Evolutionary conservation across 2,888 invertebrate genomes (phyloP).

Genomic region (Nasonia oneida): DNA sequence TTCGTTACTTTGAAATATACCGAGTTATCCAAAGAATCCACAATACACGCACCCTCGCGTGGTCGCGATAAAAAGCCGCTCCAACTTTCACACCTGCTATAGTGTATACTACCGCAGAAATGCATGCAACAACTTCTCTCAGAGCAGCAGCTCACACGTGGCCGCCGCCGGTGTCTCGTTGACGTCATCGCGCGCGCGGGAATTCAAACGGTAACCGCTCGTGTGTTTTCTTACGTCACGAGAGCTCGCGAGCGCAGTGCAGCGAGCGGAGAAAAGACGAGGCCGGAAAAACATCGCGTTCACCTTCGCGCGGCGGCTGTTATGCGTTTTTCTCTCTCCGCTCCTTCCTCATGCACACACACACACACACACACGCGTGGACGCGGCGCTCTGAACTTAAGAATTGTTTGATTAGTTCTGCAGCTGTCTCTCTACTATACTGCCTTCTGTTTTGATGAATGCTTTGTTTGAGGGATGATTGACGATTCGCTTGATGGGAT

Average conservation of each 20-base stretch:
- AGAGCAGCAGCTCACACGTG: background rate
- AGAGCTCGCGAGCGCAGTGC: background rate
- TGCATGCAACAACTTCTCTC: background rate
- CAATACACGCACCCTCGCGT: background rate
- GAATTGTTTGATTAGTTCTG: conserved; percentile 38
- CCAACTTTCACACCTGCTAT: too few species aligned
- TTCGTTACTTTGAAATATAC: background rate
- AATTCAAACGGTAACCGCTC: conserved; percentile 58
- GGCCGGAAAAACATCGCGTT: conserved; percentile 57
- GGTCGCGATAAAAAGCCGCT: background rate
- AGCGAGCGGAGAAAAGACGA: conserved; percentile 28
- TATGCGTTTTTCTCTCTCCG: conserved; percentile 17
- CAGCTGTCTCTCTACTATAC: background rate
- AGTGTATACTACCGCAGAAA: background rate
- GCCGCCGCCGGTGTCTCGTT: background rate
- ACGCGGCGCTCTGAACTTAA: conserved; percentile 35
- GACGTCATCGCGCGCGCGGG: conserved; percentile 5
- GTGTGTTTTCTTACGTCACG: conserved; percentile 44
- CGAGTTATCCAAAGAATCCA: background rate
- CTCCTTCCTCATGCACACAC: background rate
- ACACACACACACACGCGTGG: too few species aligned
- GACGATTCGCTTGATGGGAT: background rate
- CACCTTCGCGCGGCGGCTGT: conserved; percentile 17
- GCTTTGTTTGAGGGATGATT: background rate
- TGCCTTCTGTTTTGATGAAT: background rate